phyloP scores from a whole-genome alignment of 2,888 invertebrate species.

The Eupithecia pulchellata region DNA sequence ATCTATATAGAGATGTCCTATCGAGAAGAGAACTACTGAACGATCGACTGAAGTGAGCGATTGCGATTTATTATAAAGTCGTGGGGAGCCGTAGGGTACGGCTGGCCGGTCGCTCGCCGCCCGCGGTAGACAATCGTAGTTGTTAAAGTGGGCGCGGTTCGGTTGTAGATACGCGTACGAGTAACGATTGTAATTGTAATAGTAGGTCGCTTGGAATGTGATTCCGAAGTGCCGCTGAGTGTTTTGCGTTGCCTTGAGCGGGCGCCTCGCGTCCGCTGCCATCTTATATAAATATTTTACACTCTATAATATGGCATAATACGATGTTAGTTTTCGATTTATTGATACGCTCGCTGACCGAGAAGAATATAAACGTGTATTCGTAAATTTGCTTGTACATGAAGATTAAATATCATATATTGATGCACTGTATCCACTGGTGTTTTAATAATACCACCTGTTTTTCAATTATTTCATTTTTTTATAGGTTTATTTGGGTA shows the following conservation, averaged over 20 bases:
- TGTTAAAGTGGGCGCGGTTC: constrained; percentile 44
- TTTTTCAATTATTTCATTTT: constrained; percentile 62
- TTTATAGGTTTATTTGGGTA: constrained; percentile 82
- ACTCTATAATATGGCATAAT: constrained; percentile 85
- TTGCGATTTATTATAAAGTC: constrained; percentile 74
- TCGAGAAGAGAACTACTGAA: constrained; percentile 78
- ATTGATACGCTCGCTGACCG: constrained; percentile 69
- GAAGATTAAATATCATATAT: constrained; percentile 91
- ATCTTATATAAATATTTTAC: constrained; percentile 75
- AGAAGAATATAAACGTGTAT: constrained; percentile 80
- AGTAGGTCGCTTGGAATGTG: constrained; percentile 77
- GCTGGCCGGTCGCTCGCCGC: constrained; percentile 51
- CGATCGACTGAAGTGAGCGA: constrained; percentile 79
- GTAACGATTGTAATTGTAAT: constrained; percentile 57
- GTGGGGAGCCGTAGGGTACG: constrained; percentile 70
- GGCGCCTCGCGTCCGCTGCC: constrained; percentile 63
- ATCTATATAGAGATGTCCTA: constrained; percentile 84
- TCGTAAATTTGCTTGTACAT: constrained; percentile 90
- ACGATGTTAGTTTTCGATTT: constrained; percentile 74
- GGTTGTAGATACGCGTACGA: constrained; percentile 58
- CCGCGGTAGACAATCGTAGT: constrained; percentile 68
- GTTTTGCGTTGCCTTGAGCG: constrained; percentile 71
- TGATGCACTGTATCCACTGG: constrained; percentile 88
- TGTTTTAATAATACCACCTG: constrained; percentile 83
- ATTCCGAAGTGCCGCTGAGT: constrained; percentile 72